A percentile compares a stretch with the other conserved stretches of the same genome.
Conservation (phyloP, 2,888 invertebrate species). For the Limnephilus rhombicus region DNA sequence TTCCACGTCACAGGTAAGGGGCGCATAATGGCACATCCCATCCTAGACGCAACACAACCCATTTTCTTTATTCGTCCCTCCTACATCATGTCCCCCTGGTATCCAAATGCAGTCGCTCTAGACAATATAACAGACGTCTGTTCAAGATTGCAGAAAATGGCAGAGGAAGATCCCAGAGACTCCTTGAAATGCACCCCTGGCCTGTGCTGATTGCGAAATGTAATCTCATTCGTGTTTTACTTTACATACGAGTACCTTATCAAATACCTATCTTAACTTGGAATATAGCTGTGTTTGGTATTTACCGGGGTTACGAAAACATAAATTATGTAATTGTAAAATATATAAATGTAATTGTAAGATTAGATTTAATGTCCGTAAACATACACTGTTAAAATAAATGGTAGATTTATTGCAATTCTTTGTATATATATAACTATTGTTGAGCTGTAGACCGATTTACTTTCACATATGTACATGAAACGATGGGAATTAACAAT, state of each 20-base stretch:
- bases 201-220: slow-evolving; percentile 3
- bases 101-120: slow-evolving; percentile 34
- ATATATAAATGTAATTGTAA: too few relatives aligned
- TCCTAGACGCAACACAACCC: slow-evolving; percentile 21
- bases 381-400: background rate
- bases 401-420: background rate
- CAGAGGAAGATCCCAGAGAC: background rate
- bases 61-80: slow-evolving; percentile 19
- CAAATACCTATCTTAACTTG: background rate
- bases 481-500: too few relatives aligned
- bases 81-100: background rate
- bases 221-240: background rate
- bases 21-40: slow-evolving; percentile 18
- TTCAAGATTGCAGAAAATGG: slow-evolving; percentile 24
- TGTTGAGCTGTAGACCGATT: background rate
- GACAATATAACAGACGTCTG: slow-evolving; percentile 41
- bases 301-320: background rate
- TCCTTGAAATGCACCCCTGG: background rate
- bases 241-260: background rate
- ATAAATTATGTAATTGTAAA: background rate
- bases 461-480: too few relatives aligned
- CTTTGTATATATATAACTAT: background rate
- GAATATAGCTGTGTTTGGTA: background rate
- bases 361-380: too few relatives aligned
- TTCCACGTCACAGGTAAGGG: slow-evolving; percentile 34